Evolutionary conservation across 2,888 invertebrate genomes (phyloP).

Genomic region (Buathra laborator): DNA sequence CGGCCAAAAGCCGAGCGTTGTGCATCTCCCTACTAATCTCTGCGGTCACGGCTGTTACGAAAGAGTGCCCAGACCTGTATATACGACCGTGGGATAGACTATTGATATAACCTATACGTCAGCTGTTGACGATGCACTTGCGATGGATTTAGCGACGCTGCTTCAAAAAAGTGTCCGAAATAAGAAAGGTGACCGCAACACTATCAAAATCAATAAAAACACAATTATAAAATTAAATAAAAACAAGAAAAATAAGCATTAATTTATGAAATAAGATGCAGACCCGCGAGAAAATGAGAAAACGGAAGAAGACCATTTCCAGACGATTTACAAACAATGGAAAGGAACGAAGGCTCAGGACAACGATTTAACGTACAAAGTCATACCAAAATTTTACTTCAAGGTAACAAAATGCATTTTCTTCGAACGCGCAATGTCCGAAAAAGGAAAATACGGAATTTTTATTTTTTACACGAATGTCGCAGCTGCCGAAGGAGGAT

Average conservation of each 20-base stretch:
- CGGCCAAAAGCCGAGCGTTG: too few relatives aligned
- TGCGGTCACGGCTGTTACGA: too few relatives aligned
- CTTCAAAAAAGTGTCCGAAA: conserved; percentile 70
- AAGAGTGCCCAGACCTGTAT: too few relatives aligned
- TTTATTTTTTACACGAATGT: conserved; percentile 26
- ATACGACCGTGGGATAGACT: too few relatives aligned
- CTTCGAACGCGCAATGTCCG: too few relatives aligned
- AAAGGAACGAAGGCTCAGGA: conserved; percentile 86
- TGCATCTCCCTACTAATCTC: too few relatives aligned
- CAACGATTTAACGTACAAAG: conserved; percentile 86
- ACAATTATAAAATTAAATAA: not conserved
- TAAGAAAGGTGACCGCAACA: conserved; percentile 73
- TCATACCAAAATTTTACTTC: conserved; percentile 92
- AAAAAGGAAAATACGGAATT: not conserved
- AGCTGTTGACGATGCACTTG: conserved; percentile 50
- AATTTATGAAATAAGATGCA: conserved; percentile 66
- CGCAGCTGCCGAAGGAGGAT: conserved; percentile 90
- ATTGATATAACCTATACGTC: not conserved
- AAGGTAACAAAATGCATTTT: conserved; percentile 82
- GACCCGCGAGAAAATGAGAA: conserved; percentile 72
- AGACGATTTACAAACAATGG: conserved; percentile 86
- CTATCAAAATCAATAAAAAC: not conserved
- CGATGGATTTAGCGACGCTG: conserved; percentile 77
- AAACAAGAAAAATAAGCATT: not conserved
- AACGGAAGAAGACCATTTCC: conserved; percentile 87